These are phyloP conservation scores for Xyrauchen texanus DNA, from an alignment of 2,113 vertebrate species.

Conservation along the genomic window DNA sequence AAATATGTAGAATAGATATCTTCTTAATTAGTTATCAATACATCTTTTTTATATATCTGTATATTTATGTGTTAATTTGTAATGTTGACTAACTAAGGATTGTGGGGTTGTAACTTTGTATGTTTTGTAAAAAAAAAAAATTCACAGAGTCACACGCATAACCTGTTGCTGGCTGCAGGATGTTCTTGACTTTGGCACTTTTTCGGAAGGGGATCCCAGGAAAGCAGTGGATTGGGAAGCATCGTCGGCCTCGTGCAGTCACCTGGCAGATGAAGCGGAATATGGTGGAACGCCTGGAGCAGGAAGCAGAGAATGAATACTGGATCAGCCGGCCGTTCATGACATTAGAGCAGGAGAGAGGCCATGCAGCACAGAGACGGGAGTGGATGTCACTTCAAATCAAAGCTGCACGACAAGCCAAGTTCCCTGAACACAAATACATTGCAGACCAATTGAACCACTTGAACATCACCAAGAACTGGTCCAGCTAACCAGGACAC, in stretches of 20 bases:
- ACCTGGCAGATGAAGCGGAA: constrained; percentile 78
- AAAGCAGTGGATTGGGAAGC: constrained; percentile 91
- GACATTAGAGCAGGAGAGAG: constrained; percentile 79
- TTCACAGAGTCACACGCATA: not conserved
- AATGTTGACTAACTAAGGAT: too few species aligned
- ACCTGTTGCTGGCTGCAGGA: constrained; percentile 51
- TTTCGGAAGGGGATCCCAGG: constrained; percentile 86
- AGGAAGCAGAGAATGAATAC: constrained; percentile 90
- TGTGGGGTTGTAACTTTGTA: too few species aligned
- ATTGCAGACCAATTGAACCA: constrained; percentile 82
- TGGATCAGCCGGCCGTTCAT: constrained; percentile 91
- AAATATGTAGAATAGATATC: too few species aligned
- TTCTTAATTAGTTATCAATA: too few species aligned
- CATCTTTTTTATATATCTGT: too few species aligned
- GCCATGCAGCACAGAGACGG: constrained; percentile 78
- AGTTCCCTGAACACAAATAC: constrained; percentile 79
- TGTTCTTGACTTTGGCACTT: constrained; percentile 85
- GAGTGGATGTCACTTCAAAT: constrained; percentile 69
- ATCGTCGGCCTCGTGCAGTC: constrained; percentile 79
- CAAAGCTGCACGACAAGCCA: constrained; percentile 63
- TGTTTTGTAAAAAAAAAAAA: too few species aligned
- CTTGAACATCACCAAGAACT: constrained; percentile 81
- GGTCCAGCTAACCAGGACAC: constrained; percentile 68
- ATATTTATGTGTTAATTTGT: too few species aligned
- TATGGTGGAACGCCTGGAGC: constrained; percentile 80